A percentile compares a stretch with the other conserved stretches of the same genome.
These are phyloP conservation scores for Doris montereyensis DNA, from an alignment of 2,888 invertebrate species.

Conservation along the genomic window DNA sequence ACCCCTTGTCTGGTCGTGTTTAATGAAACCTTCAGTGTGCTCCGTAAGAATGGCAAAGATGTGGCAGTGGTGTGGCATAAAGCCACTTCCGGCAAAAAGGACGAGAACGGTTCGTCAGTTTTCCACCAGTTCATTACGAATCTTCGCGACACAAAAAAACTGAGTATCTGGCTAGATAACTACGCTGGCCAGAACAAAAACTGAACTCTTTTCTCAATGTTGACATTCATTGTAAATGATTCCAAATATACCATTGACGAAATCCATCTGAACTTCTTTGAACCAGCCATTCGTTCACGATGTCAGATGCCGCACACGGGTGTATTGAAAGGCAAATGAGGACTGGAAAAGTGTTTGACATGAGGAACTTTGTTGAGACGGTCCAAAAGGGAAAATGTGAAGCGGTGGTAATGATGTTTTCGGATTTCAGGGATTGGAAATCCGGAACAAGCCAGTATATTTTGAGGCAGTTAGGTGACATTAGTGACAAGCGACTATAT, in stretches of 20 bases:
- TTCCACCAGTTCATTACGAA: not conserved
- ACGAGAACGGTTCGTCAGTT: slow-evolving; percentile 1
- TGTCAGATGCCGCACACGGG: not conserved
- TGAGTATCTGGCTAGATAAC: slow-evolving; percentile 12
- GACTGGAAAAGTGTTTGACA: not conserved
- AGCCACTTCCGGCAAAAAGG: slow-evolving; percentile 1
- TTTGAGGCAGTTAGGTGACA: too few species aligned
- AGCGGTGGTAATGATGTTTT: too few species aligned
- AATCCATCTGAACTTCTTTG: not conserved
- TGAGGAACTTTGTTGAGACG: not conserved
- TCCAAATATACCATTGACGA: not conserved
- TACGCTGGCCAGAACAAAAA: slow-evolving; percentile 19
- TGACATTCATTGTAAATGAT: not conserved
- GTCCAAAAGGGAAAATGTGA: too few species aligned
- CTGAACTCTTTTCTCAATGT: slow-evolving; percentile 8
- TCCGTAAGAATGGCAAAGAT: not conserved
- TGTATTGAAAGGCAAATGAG: slow-evolving; percentile 11
- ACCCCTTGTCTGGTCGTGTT: slow-evolving; percentile 1
- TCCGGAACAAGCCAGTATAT: too few species aligned
- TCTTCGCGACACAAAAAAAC: not conserved
- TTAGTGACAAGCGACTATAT: too few species aligned
- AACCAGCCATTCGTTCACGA: slow-evolving; percentile 7
- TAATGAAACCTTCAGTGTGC: slow-evolving; percentile 13
- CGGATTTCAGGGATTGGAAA: too few species aligned
- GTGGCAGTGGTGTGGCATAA: slow-evolving; percentile 12